These are phyloP conservation scores for Halocynthia aurantium DNA, from an alignment of 23 tunicate genomes.

Conservation along the genomic window DNA sequence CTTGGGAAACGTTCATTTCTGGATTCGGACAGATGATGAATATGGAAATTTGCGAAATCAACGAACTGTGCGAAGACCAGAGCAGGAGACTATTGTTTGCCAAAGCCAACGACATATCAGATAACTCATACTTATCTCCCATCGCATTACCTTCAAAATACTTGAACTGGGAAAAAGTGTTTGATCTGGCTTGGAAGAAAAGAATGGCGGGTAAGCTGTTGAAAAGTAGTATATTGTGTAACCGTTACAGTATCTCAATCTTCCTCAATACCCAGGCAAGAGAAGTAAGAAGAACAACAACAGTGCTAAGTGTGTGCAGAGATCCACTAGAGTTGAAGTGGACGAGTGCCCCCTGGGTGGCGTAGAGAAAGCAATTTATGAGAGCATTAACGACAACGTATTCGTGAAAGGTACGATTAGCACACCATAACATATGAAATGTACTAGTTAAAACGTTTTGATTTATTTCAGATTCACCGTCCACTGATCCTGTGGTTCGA, in stretches of 20 bases:
- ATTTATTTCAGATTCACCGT: neutral
- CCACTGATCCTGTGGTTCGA: neutral
- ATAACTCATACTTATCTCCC: neutral
- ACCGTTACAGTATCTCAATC: too few relatives aligned
- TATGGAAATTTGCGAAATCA: conserved; percentile 8
- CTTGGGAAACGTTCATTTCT: conserved; percentile 38
- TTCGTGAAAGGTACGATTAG: neutral
- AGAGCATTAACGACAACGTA: neutral
- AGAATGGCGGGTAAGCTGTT: neutral
- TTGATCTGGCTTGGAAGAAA: conserved; percentile 9
- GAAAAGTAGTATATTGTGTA: neutral
- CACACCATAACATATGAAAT: neutral
- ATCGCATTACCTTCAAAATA: neutral
- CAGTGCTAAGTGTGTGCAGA: too few relatives aligned
- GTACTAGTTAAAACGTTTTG: neutral
- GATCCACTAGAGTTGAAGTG: too few relatives aligned
- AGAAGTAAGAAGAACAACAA: too few relatives aligned
- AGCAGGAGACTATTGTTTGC: neutral
- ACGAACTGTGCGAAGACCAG: conserved; percentile 7
- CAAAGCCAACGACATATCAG: conserved; percentile 1
- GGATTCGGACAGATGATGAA: conserved; percentile 49
- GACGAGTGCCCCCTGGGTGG: neutral
- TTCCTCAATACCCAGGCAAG: too few relatives aligned
- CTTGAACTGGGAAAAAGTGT: conserved; percentile 6
- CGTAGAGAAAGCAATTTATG: neutral